These are phyloP conservation scores for Schizopygopsis pylzovi DNA, from an alignment of 2,797 vertebrate genomes.

Conservation along the genomic window DNA sequence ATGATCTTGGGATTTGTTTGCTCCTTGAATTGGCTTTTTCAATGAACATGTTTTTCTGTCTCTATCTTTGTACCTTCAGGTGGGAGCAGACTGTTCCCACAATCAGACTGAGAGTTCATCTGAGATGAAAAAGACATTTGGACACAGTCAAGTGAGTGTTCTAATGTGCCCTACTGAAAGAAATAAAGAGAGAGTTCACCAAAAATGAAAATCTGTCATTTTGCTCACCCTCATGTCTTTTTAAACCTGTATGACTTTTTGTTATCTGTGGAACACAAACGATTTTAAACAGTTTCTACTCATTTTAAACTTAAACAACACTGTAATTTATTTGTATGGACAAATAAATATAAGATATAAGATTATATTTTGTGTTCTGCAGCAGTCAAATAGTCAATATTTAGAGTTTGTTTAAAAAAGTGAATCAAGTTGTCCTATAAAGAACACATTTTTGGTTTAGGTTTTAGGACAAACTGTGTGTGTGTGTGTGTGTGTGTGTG, in stretches of 20 bases:
- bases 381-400: neutral
- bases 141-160: slow-evolving; percentile 74
- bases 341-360: neutral
- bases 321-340: neutral
- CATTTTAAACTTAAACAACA: neutral
- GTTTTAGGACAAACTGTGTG: neutral
- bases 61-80: slow-evolving; percentile 60
- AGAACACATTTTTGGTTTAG: neutral
- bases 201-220: neutral
- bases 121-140: slow-evolving; percentile 73
- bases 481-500: no score
- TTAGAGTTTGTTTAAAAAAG: neutral
- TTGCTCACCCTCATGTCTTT: neutral
- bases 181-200: neutral
- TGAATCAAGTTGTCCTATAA: neutral
- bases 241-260: neutral
- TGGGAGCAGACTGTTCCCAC: slow-evolving; percentile 73
- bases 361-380: neutral
- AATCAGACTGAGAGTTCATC: slow-evolving; percentile 76
- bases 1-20: neutral
- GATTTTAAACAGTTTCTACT: neutral
- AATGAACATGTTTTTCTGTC: neutral
- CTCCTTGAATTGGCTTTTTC: slow-evolving; percentile 11
- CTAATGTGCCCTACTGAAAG: slow-evolving; percentile 1
- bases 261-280: slow-evolving; percentile 6